Evolutionary conservation across 2,113 vertebrate species (phyloP), one percentile per base, ranked within the genome.

Genomic region (Takifugu flavidus): DNA sequence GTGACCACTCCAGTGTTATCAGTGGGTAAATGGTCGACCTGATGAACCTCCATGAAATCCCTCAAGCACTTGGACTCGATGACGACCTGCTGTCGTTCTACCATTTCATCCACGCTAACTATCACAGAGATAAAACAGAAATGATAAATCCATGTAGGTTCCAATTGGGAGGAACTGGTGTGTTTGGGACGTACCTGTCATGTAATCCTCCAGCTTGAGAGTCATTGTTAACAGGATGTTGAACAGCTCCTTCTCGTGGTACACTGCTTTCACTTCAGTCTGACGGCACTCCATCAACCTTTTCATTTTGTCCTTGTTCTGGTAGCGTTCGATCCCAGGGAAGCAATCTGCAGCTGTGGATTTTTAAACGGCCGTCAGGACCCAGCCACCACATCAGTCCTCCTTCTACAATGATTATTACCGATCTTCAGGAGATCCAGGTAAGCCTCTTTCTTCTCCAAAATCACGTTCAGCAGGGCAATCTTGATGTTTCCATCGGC

Each of bases 201-300:
- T 57, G 25, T 72, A 67, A 2, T 83, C 78, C 49, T 89, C 72
- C 53, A 94, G 91, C 49, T 75, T 91, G 66, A 52, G 84, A 20
- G 90, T 92, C 92, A 93, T 90, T 55, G 45, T 86, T 66, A 99
- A 68, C 10, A 99, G 72, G 29, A 86, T 79, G 45, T 89, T 89
- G 0, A 98, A 71, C 1, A 80, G 72, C 31, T 82, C 72, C 2
- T 77, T 82, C 75, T 95, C 91, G 1, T 6, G 5, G 65, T 74
- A 85, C 2, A 99, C 69, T 26, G 60, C 63, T 0, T 3, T 0
- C 2, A 95, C 49, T 67, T 96, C 94, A 0, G 73, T 1, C 0
- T 8, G 2, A 56, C 95, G 92, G 53, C 20, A 54, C 0, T 43
- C 10, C 39, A 99, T 78, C 31, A 94, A 49, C 2, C 77, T 31